These are phyloP conservation scores for Vultur gryphus DNA, from an alignment of 2,797 vertebrate genomes.

Conservation along the genomic window DNA sequence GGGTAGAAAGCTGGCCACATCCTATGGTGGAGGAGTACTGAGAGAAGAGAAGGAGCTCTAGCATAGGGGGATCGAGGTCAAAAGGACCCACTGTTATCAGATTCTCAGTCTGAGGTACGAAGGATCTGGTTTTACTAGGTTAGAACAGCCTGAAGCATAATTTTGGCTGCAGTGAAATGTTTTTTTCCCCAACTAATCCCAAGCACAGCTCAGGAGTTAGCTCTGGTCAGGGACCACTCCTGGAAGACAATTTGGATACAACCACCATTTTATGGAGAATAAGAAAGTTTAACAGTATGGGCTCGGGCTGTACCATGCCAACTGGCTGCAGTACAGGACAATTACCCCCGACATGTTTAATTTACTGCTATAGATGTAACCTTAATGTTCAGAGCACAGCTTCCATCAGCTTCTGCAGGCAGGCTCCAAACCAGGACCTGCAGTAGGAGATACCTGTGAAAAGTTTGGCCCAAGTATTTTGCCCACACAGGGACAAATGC, in stretches of 20 bases:
- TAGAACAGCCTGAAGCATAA: not conserved
- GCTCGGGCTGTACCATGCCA: not conserved
- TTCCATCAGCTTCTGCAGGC: not conserved
- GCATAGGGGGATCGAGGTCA: not conserved
- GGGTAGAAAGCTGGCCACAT: not conserved
- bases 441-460: not conserved
- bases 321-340: not conserved
- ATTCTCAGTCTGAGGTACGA: not conserved
- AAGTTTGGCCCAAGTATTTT: not conserved
- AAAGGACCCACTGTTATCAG: not conserved
- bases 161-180: not conserved
- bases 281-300: not conserved
- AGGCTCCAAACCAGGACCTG: not conserved
- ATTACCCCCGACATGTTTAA: not conserved
- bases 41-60: not conserved
- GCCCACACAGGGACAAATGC: not conserved
- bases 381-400: not conserved
- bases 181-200: not conserved
- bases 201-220: not conserved
- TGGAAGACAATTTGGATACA: not conserved
- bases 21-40: not conserved
- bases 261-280: not conserved
- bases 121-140: not conserved
- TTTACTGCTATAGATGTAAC: not conserved
- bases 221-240: not conserved